Percentiles rank a stretch among this genome's conserved stretches.
These are phyloP conservation scores for Acropora tenuis DNA, from an alignment of 64 coral and sea anemone species.

Conservation along the genomic window DNA sequence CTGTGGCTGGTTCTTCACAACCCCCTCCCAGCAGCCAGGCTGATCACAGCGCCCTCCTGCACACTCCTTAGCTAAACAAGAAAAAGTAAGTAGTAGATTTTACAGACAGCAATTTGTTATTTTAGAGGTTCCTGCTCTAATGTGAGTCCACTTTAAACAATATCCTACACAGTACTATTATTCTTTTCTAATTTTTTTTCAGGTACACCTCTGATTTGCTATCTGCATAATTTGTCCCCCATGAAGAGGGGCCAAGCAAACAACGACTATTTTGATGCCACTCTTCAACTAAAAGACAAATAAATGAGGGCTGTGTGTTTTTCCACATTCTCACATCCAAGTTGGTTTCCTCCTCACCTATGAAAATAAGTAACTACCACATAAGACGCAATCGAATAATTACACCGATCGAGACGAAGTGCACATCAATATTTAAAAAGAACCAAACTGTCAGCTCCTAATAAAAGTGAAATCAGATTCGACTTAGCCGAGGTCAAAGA, in stretches of 20 bases:
- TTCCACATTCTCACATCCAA: constrained; percentile 44
- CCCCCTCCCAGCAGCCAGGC: neutral
- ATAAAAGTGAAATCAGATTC: constrained; percentile 66
- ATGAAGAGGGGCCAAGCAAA: constrained; percentile 65
- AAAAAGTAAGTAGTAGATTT: neutral
- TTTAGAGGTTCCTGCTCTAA: neutral
- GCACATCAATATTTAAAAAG: constrained; percentile 78
- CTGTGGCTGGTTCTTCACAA: constrained; percentile 57
- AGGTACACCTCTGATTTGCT: no score
- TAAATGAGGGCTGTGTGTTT: constrained; percentile 67
- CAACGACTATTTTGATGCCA: constrained; percentile 59
- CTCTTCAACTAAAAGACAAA: constrained; percentile 50
- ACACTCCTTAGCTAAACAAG: no score
- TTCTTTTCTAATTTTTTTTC: no score
- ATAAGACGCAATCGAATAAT: constrained; percentile 31
- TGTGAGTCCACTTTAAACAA: neutral
- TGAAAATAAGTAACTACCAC: constrained; percentile 61
- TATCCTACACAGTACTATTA: neutral
- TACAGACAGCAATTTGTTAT: neutral
- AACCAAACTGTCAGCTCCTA: constrained; percentile 58
- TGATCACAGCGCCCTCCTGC: neutral
- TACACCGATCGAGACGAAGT: constrained; percentile 66
- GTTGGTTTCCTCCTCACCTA: constrained; percentile 62
- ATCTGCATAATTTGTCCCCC: neutral
- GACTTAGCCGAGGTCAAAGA: constrained; percentile 47